Conservation (phyloP, 53 echinoderm and acorn worm genomes). For the Echinarachnius parma region DNA sequence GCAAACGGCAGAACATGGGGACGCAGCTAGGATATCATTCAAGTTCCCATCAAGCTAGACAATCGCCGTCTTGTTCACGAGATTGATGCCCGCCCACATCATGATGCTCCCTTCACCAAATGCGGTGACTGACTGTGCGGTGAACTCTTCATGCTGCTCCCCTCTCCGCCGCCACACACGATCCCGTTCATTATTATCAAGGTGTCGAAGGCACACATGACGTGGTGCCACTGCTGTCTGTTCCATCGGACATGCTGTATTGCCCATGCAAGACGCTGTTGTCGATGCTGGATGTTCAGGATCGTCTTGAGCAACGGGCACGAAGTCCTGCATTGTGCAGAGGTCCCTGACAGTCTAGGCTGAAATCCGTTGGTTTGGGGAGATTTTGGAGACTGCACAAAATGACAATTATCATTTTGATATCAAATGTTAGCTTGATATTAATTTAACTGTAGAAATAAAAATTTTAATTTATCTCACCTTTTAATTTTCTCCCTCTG, state of each 20-base stretch:
- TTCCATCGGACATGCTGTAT: not conserved
- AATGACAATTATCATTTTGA: too few species aligned
- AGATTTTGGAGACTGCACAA: too few species aligned
- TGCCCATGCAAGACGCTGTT: not conserved
- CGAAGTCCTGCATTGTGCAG: too few species aligned
- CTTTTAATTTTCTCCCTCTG: too few species aligned
- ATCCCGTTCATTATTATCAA: not conserved
- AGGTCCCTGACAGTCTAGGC: too few species aligned
- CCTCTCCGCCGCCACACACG: not conserved
- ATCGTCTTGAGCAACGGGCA: too few species aligned
- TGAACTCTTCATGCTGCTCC: slow-evolving; percentile 5
- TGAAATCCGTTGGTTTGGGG: too few species aligned
- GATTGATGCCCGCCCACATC: slow-evolving; percentile 11
- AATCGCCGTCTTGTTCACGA: slow-evolving; percentile 2
- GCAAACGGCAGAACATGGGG: slow-evolving; percentile 28
- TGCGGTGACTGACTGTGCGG: slow-evolving; percentile 3
- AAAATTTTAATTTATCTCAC: too few species aligned
- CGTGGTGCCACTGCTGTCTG: not conserved
- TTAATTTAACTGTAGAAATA: too few species aligned
- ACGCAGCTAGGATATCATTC: not conserved
- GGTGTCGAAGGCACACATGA: not conserved
- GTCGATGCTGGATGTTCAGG: too few species aligned
- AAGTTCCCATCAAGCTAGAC: slow-evolving; percentile 7
- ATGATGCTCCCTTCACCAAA: slow-evolving; percentile 17
- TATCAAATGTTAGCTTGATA: too few species aligned